Evolutionary conservation across 2,888 invertebrate species (phyloP).

Genomic region (Cryptus armator): DNA sequence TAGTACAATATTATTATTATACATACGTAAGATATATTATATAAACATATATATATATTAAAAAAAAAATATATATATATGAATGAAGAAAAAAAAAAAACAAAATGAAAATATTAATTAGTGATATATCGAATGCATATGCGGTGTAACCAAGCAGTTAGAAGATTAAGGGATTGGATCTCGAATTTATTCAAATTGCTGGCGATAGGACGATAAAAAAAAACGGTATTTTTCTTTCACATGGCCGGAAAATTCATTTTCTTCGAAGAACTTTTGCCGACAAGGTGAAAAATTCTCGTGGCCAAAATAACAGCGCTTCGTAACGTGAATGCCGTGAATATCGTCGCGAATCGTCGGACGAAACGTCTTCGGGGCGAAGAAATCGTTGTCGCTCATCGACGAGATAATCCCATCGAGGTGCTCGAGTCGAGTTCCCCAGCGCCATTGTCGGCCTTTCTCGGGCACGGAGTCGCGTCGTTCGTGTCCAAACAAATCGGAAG

Average conservation of each 20-base stretch:
- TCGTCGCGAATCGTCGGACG: constrained; percentile 11
- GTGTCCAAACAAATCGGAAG: constrained; percentile 17
- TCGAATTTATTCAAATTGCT: constrained; percentile 3
- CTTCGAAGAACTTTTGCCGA: constrained; percentile 5
- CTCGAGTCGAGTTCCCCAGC: constrained; percentile 56
- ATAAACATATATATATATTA: constrained; percentile 27
- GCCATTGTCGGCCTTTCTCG: constrained; percentile 35
- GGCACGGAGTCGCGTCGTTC: constrained; percentile 62
- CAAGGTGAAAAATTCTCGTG: constrained; percentile 19
- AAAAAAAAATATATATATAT: constrained; percentile 19
- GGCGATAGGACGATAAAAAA: constrained; percentile 7
- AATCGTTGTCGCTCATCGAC: constrained; percentile 25
- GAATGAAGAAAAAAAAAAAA: constrained; percentile 1
- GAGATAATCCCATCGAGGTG: constrained; percentile 26
- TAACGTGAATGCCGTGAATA: constrained; percentile 12
- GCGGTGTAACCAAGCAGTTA: constrained; percentile 40
- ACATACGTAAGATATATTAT: constrained; percentile 53
- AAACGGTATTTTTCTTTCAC: constrained; percentile 44
- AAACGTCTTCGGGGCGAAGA: constrained; percentile 16
- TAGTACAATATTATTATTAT: constrained; percentile 73
- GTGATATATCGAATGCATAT: constrained; percentile 45
- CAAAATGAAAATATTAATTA: constrained; percentile 46
- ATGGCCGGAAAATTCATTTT: constrained; percentile 37
- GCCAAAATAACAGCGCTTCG: constrained; percentile 64
- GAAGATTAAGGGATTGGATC: constrained; percentile 24